Evolutionary conservation across 1,140 invertebrate genomes (phyloP).

Genomic region (Dreissena rostriformis): DNA sequence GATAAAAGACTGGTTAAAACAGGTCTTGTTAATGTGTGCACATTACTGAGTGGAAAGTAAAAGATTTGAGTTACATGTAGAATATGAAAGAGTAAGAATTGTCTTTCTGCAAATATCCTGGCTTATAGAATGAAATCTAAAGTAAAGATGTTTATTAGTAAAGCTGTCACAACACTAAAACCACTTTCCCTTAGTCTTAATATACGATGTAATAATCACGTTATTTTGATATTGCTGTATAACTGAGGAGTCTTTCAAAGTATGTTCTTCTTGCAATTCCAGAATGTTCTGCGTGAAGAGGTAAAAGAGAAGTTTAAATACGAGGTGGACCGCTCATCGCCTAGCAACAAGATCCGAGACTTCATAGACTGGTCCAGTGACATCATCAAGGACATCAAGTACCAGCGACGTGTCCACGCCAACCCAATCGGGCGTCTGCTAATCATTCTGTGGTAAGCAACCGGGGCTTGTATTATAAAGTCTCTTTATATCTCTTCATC

Average conservation of each 20-base stretch:
- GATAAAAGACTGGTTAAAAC: no score
- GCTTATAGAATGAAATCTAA: no score
- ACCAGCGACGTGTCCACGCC: conserved; percentile 72
- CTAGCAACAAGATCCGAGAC: conserved; percentile 78
- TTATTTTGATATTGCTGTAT: not conserved
- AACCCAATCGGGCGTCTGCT: conserved; percentile 70
- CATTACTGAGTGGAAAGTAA: no score
- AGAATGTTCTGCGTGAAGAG: conserved; percentile 79
- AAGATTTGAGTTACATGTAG: no score
- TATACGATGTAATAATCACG: not conserved
- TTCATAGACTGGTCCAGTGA: conserved; percentile 80
- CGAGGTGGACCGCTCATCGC: conserved; percentile 78
- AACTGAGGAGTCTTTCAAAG: not conserved
- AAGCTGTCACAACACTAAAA: not conserved
- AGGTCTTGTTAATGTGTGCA: no score
- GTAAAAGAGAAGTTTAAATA: conserved; percentile 80
- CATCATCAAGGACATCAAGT: conserved; percentile 79
- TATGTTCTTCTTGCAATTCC: not conserved
- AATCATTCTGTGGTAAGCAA: conserved; percentile 70
- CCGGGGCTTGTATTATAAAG: no score
- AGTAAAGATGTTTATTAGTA: no score
- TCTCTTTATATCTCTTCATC: no score
- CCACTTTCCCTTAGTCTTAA: not conserved
- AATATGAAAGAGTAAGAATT: no score
- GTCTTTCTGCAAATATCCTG: no score